Percentiles rank a stretch among this genome's conserved stretches.
phyloP scores from a whole-genome alignment of 2,888 invertebrate genomes.

The Parnassius smintheus region DNA sequence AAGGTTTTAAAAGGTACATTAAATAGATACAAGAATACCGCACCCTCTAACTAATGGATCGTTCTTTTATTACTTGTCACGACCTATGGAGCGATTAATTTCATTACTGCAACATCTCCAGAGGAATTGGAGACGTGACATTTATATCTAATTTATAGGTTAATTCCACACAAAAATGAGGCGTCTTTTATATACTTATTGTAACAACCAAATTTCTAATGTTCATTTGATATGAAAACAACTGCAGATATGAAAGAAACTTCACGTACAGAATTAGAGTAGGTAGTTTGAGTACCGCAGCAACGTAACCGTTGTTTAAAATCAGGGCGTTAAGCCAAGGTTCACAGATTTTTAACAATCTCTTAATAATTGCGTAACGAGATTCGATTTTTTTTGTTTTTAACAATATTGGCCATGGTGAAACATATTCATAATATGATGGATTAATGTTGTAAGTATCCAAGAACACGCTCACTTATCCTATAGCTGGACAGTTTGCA shows the following conservation, averaged over 20 bases:
- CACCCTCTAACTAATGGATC: constrained; percentile 21
- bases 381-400: not conserved
- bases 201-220: too few relatives aligned
- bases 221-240: too few relatives aligned
- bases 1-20: constrained; percentile 7
- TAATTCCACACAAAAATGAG: too few relatives aligned
- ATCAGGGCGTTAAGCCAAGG: not conserved
- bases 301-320: not conserved
- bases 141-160: constrained; percentile 2
- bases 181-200: too few relatives aligned
- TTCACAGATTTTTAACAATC: not conserved
- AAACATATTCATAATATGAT: too few relatives aligned
- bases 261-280: too few relatives aligned
- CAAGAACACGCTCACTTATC: too few relatives aligned
- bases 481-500: too few relatives aligned
- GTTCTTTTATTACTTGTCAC: constrained; percentile 20
- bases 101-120: constrained; percentile 16
- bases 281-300: not conserved
- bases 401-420: too few relatives aligned
- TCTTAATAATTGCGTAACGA: not conserved
- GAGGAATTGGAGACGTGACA: constrained; percentile 1
- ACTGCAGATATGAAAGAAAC: too few relatives aligned
- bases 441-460: too few relatives aligned
- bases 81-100: constrained; percentile 11
- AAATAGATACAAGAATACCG: constrained; percentile 9